Evolutionary conservation across 2,888 invertebrate species (phyloP), one percentile per base, ranked within the genome.

Genomic region (Drepana falcataria): DNA sequence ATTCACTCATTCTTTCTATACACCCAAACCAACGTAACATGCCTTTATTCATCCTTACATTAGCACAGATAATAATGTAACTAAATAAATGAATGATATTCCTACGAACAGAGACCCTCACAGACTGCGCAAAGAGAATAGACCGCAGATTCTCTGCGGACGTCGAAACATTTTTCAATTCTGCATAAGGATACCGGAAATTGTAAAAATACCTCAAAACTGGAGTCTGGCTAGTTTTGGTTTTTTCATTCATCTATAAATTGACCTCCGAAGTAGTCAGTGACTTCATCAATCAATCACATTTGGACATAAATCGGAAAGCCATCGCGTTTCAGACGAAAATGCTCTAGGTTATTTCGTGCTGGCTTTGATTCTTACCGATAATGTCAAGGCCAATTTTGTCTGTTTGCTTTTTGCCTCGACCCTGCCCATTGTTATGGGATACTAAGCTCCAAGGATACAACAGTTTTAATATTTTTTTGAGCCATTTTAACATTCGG

Each of bases 271-370:
- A 9, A 44, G 9, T 44, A 9, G 6, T 44, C 9, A 44, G 6
- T 7, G 44, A 44, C 44, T 44, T 7, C 60, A 65, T 65, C 63
- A 59, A 68, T 68, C 68, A 68, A 62, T 69, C 67, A 66, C 56
- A 52, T 53, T 53, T 54, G 59, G 69, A 64, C 69, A 54, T 64
- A 63, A 63, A 68, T 65, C 61, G 65, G 68, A 59, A 58, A 59
- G 55, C 58, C 49, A 55, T 60, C 60, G 59, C 55, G 56, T 61
- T 51, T 57, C 59, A 66, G 65, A 61, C 64, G 57, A 66, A 69
- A 69, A 65, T 66, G 63, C 57, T 58, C 54, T 63, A 59, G 60
- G 62, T 60, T 61, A 60, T 53, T 58, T 61, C 65, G 59, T 56
- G 54, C 59, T 55, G 56, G 59, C 61, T 66, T 64, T 66, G 61